A percentile compares a stretch with the other conserved stretches of the same genome.
These are phyloP conservation scores for Darevskia mixta DNA, from an alignment of 2,797 vertebrate genomes.

Conservation along the genomic window DNA sequence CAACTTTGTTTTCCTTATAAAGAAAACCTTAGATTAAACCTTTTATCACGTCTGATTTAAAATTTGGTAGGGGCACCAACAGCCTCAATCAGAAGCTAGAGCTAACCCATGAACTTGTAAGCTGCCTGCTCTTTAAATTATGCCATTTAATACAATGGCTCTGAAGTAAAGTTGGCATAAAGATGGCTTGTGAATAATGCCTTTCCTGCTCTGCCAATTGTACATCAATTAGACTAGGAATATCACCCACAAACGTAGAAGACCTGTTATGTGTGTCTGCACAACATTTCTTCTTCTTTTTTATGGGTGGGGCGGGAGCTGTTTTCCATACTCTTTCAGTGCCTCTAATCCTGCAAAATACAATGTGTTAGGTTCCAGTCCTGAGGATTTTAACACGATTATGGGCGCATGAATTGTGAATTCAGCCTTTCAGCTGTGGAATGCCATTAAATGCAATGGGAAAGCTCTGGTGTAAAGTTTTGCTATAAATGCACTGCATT, in stretches of 20 bases:
- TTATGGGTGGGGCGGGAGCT: too few species aligned
- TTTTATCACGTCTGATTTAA: background rate
- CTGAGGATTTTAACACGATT: background rate
- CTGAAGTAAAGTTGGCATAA: too few species aligned
- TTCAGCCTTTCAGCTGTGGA: conserved; percentile 16
- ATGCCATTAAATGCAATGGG: conserved; percentile 11
- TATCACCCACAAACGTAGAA: background rate
- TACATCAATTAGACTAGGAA: background rate
- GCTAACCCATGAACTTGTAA: background rate
- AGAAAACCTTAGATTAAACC: background rate
- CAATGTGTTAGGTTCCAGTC: background rate
- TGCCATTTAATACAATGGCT: background rate
- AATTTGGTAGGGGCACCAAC: background rate
- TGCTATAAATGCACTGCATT: conserved; percentile 5
- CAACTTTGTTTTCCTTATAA: background rate
- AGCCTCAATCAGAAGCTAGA: background rate
- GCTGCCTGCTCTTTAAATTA: background rate
- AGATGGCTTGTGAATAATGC: background rate
- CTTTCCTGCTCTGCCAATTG: too few species aligned
- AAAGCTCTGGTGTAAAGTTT: conserved; percentile 7
- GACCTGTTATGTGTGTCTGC: background rate
- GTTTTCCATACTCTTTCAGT: background rate
- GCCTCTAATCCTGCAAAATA: background rate
- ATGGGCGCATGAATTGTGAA: background rate
- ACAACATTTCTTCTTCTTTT: background rate